Evolutionary conservation across 2,797 vertebrate species (phyloP), one percentile per base, ranked within the genome.

Genomic region (Fistularia tabacaria): DNA sequence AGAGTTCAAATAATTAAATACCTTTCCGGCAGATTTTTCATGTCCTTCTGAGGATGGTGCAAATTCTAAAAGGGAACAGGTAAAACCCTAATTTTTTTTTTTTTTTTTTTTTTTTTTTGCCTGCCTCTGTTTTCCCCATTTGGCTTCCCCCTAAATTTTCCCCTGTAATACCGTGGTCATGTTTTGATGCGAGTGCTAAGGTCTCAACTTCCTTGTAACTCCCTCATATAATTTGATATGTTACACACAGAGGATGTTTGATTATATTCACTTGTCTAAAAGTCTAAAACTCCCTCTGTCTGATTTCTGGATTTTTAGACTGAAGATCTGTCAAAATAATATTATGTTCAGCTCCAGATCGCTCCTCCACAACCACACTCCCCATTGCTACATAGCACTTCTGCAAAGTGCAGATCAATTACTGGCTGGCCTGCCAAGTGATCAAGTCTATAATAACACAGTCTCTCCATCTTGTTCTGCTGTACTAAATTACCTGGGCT

Each of bases 381-480:
- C 70, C 65, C 81, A 80, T 80, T 76, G 72, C 65, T 66, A 50
- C 53, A 5, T 50, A 64, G 80, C 76, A 61, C 69, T 80, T 73
- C 63, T 74, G 79, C 79, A 76, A 64, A 68, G 76, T 71, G 54
- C 63, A 52, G 87, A 89, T 91, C 85, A 89, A 87, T 91, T 85
- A 84, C 72, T 13, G 67, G 71, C 72, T 6, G 14, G 77, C 69
- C 78, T 87, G 82, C 82, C 80, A 84, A 87, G 84, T 76, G 69
- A 86, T 88, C 83, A 84, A 83, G 81, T 86, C 88, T 85, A 83
- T 77, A 88, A 87, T 87, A 90, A 87, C 73, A 80, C 74, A 72
- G 76, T 79, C 80, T 78, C 81, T 89, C 78, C 73, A 81, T 86
- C 80, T 80, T 84, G 77, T 81, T 78, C 76, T 62, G 55, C 80